Evolutionary conservation across 2,888 invertebrate species (phyloP), one percentile per base, ranked within the genome.

Genomic region (Tineola bisselliella): DNA sequence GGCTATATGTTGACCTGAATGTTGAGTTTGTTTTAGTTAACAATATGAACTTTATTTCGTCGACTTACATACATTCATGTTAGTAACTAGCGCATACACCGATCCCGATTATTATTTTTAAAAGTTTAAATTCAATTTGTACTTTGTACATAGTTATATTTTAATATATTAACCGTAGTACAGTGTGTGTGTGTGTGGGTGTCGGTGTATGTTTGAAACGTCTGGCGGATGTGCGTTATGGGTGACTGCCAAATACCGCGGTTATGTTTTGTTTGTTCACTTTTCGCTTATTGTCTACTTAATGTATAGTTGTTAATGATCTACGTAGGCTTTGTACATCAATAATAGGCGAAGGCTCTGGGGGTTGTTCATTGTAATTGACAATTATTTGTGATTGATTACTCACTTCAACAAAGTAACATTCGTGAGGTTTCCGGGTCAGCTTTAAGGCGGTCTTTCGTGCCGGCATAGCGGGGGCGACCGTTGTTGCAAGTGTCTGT

Each of bases 231-330:
- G 61, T 65, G 64, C 65, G 66, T 65, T 65, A 64, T 66, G 66
- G 65, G 66, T 59, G 57, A 61, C 60, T 61, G 68, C 73, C 71
- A 70, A 67, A 74, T 82, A 72, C 67, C 78, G 82, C 83, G 82
- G 81, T 84, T 81, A 81, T 80, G 77, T 84, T 83, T 79, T 81
- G 79, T 82, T 61, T 52, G 77, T 81, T 82, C 79, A 79, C 81
- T 81, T 81, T 80, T 82, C 79, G 84, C 83, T 83, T 81, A 68
- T 71, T 64, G 74, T 73, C 76, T 79, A 43, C 17, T 13, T 12
- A 6, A 38, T 38, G 38, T 38, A 38, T 38, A 38, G 38, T 38
- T 38, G 38, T 38, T 38, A 38, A 38, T 38, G 38, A 25, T 25
- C 25, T 25, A 25, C 6, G 25, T 25, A 25, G 25, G 25, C 25